A percentile compares a stretch with the other conserved stretches of the same genome.
phyloP scores from a whole-genome alignment of 2,888 invertebrate species.

The Heteromurus nitidus region DNA sequence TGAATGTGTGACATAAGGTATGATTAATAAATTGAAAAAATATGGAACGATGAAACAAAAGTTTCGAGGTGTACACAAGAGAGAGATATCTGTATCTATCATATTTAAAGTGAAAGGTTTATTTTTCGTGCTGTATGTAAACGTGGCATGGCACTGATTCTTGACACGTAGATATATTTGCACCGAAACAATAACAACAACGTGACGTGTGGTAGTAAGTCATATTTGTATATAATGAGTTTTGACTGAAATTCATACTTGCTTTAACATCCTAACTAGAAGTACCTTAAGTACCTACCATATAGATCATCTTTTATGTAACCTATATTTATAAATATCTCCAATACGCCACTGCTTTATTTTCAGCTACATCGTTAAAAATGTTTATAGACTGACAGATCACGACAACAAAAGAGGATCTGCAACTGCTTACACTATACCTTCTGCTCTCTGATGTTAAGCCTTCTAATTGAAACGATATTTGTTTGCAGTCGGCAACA shows the following conservation, averaged over 20 bases:
- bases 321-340: conserved; percentile 20
- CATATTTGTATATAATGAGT: conserved; percentile 20
- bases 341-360: background rate
- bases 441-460: background rate
- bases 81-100: no score
- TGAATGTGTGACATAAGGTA: background rate
- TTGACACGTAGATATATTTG: conserved; percentile 49
- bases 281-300: no score
- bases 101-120: conserved; percentile 10
- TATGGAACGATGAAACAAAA: background rate
- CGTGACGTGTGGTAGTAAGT: conserved; percentile 11
- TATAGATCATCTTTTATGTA: no score
- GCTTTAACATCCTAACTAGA: no score
- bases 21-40: background rate
- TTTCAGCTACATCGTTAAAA: background rate
- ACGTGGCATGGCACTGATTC: conserved; percentile 70
- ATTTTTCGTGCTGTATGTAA: conserved; percentile 54
- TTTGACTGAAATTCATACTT: conserved; percentile 28
- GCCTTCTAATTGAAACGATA: background rate
- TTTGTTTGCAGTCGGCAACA: background rate
- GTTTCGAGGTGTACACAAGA: background rate
- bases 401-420: background rate
- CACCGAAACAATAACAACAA: conserved; percentile 39
- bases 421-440: background rate
- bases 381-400: conserved; percentile 9